Conservation (phyloP, 2,797 vertebrate species). For the Emydoidea blandingii region DNA sequence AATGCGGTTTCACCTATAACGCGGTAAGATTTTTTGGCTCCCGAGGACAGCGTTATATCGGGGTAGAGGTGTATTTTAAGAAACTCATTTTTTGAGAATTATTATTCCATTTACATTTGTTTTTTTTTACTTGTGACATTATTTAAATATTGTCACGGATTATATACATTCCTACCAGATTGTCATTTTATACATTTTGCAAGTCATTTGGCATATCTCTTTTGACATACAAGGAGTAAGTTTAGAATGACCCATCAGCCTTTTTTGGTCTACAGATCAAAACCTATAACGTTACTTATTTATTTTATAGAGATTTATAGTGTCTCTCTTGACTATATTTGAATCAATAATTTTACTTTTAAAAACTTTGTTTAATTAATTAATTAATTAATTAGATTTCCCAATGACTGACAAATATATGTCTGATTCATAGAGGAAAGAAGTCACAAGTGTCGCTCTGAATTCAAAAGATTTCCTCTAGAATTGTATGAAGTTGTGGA, state of each 20-base stretch:
- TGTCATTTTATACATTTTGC: not conserved
- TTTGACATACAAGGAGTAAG: not conserved
- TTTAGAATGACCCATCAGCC: not conserved
- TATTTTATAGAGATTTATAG: not conserved
- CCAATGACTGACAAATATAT: not conserved
- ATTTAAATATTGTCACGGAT: not conserved
- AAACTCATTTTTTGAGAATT: not conserved
- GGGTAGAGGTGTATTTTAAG: not conserved
- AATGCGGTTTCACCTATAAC: too few relatives aligned
- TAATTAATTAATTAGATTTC: not conserved
- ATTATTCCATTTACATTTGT: not conserved
- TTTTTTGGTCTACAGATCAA: not conserved
- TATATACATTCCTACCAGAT: not conserved
- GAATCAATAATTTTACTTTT: not conserved
- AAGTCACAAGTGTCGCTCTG: not conserved
- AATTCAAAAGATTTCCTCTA: not conserved
- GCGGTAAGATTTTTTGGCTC: too few relatives aligned
- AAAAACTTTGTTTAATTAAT: not conserved
- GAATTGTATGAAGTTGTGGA: not conserved
- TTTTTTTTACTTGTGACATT: not conserved
- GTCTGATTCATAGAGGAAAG: not conserved
- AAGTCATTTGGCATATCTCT: not conserved
- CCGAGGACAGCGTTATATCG: too few relatives aligned
- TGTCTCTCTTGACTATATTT: not conserved
- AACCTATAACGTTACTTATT: not conserved